Conservation (phyloP, 2,888 invertebrate species). For the Drosophila prostipennis region DNA sequence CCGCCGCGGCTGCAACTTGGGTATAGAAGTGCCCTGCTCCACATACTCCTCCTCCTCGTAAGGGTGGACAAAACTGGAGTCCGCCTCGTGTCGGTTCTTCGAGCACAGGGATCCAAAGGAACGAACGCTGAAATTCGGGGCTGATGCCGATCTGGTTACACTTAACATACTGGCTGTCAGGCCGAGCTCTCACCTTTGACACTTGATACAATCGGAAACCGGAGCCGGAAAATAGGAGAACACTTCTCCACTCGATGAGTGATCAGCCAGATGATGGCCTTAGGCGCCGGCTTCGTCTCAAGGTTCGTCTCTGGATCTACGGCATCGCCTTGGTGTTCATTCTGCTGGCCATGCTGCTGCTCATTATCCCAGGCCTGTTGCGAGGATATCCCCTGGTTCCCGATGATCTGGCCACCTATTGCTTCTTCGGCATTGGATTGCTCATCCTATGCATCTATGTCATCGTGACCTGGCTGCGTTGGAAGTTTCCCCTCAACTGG, state of each 20-base stretch:
- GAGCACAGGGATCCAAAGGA: neutral
- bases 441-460: slow-evolving; percentile 35
- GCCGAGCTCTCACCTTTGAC: slow-evolving; percentile 2
- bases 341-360: slow-evolving; percentile 9
- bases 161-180: slow-evolving; percentile 35
- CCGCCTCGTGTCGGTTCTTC: neutral
- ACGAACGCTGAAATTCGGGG: slow-evolving; percentile 13
- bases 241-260: slow-evolving; percentile 47
- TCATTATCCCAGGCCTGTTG: slow-evolving; percentile 10
- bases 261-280: slow-evolving; percentile 16
- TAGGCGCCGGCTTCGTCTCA: slow-evolving; percentile 4
- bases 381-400: neutral
- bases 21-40: slow-evolving; percentile 4
- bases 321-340: slow-evolving; percentile 42
- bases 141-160: slow-evolving; percentile 17
- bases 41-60: neutral
- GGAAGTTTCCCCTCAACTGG: slow-evolving; percentile 56
- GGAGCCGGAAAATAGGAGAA: slow-evolving; percentile 1
- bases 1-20: neutral
- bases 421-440: slow-evolving; percentile 29
- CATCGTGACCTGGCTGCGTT: slow-evolving; percentile 34
- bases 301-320: slow-evolving; percentile 39
- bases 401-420: neutral
- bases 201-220: slow-evolving; percentile 3
- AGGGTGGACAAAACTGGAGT: neutral